phyloP scores from a whole-genome alignment of 1,140 invertebrate genomes.

The Branchinecta lindahli region DNA sequence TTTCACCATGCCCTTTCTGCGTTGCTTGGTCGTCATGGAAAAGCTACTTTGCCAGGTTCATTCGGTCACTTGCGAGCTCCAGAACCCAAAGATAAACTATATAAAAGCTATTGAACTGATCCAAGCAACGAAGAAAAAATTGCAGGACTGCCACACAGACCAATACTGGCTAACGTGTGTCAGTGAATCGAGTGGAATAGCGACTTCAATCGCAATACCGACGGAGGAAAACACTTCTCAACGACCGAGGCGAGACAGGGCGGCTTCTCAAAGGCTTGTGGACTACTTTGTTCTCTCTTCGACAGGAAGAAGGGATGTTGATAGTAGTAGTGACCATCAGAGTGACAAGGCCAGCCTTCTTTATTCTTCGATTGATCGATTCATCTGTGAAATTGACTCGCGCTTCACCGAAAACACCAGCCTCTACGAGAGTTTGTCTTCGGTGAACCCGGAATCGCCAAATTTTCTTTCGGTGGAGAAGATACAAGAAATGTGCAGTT shows the following conservation, averaged over 20 bases:
- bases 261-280: background rate
- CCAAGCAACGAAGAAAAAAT: constrained; percentile 1
- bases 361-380: background rate
- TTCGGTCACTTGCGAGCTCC: background rate
- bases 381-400: no score
- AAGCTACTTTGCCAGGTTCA: constrained; percentile 4
- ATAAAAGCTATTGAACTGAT: no score
- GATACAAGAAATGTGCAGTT: no score
- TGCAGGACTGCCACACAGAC: background rate
- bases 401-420: no score
- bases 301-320: constrained; percentile 1
- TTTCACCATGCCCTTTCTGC: background rate
- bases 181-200: constrained; percentile 1
- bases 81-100: constrained; percentile 4
- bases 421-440: no score
- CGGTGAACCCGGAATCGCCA: no score
- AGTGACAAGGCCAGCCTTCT: background rate
- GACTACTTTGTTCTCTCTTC: constrained; percentile 1
- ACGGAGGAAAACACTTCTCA: background rate
- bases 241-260: background rate
- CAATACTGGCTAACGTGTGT: constrained; percentile 1
- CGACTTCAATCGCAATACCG: background rate
- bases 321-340: constrained; percentile 4
- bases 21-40: constrained; percentile 3
- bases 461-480: no score